Base-by-base conservation (phyloP, 2,888 invertebrate genomes). In the Phengaris arion region DNA sequence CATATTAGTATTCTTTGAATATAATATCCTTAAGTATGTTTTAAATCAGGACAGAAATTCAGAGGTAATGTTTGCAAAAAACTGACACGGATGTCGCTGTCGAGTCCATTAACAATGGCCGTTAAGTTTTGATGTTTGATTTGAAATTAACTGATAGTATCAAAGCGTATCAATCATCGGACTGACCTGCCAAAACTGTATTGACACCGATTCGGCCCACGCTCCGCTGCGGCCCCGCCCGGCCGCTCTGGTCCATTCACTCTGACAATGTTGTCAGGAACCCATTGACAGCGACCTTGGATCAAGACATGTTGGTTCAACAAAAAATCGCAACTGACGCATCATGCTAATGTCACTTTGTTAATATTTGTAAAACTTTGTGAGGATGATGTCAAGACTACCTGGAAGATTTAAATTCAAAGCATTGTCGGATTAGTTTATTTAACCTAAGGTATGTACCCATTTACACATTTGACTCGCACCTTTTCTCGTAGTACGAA, bases 151-250 rank as follows among this genome's bases (percentile, higher is more conserved):
- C 35, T 35, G 64, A 64, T 64, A 64, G 22, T 45, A 64, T 64
- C 35, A 12, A 4, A 64, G 35, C 35, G 13, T 64, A 64, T 64
- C 64, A 64, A 45, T 64, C 64, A 64, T 12, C 64, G 64, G 64
- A 64, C 64, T 45, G 35, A 64, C 35, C 64, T 64, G 64, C 64
- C 64, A 64, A 64, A 64, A 64, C 64, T 64, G 35, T 45, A 64
- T 64, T 64, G 64, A 64, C 64, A 64, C 64, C 12, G 64, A 12
- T 5, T 64, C 64, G 64, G 64, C 64, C 64, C 64, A 64, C 64
- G 64, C 64, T 64, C 64, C 64, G 64, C 64, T 35, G 64, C 64
- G 64, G 64, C 64, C 64, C 35, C 64, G 64, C 64, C 64, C 52
- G 64, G 35, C 64, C 52, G 52, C 10, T 48, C 52, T 64, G 35